Evolutionary conservation across 2,888 invertebrate species (phyloP).

Genomic region (Vandiemenella viatica): DNA sequence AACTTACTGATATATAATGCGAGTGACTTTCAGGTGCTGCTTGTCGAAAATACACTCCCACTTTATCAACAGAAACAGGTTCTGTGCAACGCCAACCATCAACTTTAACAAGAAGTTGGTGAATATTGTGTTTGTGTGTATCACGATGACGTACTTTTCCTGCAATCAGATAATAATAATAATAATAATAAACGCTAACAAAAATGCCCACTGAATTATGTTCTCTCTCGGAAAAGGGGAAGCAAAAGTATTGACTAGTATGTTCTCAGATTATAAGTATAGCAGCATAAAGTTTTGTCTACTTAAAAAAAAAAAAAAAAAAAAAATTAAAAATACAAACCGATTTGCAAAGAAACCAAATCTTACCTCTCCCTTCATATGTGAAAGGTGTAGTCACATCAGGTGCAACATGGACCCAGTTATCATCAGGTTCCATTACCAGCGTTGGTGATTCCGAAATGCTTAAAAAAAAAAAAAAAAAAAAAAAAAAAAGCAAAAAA

Average conservation of each 20-base stretch:
- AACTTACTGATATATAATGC: neutral
- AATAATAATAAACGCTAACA: too few relatives aligned
- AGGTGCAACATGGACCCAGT: constrained; percentile 58
- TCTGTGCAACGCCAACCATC: constrained; percentile 78
- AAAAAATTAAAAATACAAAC: too few relatives aligned
- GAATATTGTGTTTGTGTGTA: constrained; percentile 61
- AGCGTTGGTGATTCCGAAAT: constrained; percentile 23
- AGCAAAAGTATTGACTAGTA: too few relatives aligned
- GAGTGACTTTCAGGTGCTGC: constrained; percentile 28
- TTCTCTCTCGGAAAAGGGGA: neutral
- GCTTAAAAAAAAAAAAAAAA: constrained; percentile 9
- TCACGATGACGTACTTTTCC: constrained; percentile 52
- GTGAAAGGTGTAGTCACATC: constrained; percentile 73
- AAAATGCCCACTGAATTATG: neutral
- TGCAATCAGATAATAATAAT: constrained; percentile 14
- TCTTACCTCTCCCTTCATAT: constrained; percentile 54
- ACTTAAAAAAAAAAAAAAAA: too few relatives aligned
- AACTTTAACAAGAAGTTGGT: constrained; percentile 77
- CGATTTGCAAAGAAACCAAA: neutral
- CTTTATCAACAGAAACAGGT: constrained; percentile 89
- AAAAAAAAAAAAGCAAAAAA: constrained; percentile 19
- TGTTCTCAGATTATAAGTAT: too few relatives aligned
- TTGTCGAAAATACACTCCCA: constrained; percentile 83
- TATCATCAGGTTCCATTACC: constrained; percentile 33
- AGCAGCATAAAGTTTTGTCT: too few relatives aligned